These are phyloP conservation scores for Spodoptera littoralis DNA, from an alignment of 2,888 invertebrate species.

Conservation along the genomic window DNA sequence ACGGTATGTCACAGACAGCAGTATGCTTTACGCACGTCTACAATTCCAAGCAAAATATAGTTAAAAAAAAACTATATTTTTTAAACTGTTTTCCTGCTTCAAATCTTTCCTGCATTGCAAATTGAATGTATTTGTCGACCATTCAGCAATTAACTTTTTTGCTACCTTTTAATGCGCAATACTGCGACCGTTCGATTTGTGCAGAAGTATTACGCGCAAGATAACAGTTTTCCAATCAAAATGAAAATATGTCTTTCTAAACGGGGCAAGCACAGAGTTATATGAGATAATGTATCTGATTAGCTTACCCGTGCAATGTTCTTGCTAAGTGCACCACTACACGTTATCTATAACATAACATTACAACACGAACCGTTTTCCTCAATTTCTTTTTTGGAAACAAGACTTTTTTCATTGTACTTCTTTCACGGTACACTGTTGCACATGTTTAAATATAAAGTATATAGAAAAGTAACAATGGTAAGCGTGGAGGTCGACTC, in stretches of 20 bases:
- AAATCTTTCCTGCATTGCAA: conserved; percentile 32
- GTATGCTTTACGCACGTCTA: conserved; percentile 26
- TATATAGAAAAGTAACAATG: conserved; percentile 45
- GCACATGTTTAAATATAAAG: conserved; percentile 42
- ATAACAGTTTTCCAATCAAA: conserved; percentile 29
- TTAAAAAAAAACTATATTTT: conserved; percentile 38
- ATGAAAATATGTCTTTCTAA: conserved; percentile 26
- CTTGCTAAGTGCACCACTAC: conserved; percentile 68
- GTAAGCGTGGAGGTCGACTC: conserved; percentile 58
- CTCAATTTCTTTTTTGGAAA: conserved; percentile 78
- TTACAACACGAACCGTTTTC: conserved; percentile 78
- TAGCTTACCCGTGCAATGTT: conserved; percentile 68
- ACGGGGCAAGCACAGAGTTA: conserved; percentile 26
- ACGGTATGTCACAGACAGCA: conserved; percentile 61
- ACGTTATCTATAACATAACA: conserved; percentile 64
- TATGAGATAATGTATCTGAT: conserved; percentile 56
- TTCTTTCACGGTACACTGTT: conserved; percentile 47
- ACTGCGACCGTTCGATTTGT: conserved; percentile 6
- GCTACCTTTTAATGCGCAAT: conserved; percentile 16
- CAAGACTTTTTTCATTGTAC: conserved; percentile 73
- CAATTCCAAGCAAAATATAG: conserved; percentile 26
- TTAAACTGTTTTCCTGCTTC: conserved; percentile 50
- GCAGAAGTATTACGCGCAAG: conserved; percentile 12
- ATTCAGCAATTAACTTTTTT: conserved; percentile 20
- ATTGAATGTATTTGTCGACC: conserved; percentile 14